Evolutionary conservation across 2,113 vertebrate species (phyloP), one percentile per base, ranked within the genome.

Genomic region (Serinus canaria): DNA sequence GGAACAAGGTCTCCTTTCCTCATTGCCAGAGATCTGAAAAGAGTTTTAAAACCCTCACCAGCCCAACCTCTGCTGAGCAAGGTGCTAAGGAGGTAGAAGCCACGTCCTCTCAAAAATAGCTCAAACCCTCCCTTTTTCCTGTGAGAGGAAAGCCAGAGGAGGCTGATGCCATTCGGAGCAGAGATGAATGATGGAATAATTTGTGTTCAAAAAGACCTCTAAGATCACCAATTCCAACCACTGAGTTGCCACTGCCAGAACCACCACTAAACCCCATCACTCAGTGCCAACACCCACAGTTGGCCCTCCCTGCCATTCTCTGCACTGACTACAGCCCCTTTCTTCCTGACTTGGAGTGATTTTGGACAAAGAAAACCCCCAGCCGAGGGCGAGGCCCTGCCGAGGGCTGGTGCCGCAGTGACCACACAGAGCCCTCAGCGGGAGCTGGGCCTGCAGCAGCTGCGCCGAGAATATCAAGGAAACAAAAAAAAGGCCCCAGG

Each of bases 371-470:
- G 25, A 6, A 31, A 62, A 77, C 2, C 4, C 47, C 62, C 63
- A 37, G n/a, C 56, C 35, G 1, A 55, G 0, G 15, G 16, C 6
- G 27, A 67, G 33, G 10, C 4, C 35, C 27, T 72, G 47, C 31
- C 7, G 4, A 19, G 19, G 35, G 30, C 41, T 69, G 58, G 7
- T 9, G 39, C 7, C 5, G 27, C 60, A 62, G 44, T 4, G 50
- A n/a, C 33, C 50, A 9, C 31, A 18, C 0, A 0, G 21, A 72
- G 35, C 7, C 23, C 39, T 1, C 0, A 1, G 8, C 25, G n/a
- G 13, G 21, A 62, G 37, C 5, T 20, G 13, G 31, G 63, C 20
- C 27, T 76, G 63, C 39, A 73, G 30, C 37, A 49, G 31, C 47
- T 2, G 0, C 23, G 3, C 14, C 25, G 81, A 55, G 63, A 63